Evolutionary conservation across 1,140 invertebrate genomes (phyloP).

Genomic region (Chironomus striatipennis): DNA sequence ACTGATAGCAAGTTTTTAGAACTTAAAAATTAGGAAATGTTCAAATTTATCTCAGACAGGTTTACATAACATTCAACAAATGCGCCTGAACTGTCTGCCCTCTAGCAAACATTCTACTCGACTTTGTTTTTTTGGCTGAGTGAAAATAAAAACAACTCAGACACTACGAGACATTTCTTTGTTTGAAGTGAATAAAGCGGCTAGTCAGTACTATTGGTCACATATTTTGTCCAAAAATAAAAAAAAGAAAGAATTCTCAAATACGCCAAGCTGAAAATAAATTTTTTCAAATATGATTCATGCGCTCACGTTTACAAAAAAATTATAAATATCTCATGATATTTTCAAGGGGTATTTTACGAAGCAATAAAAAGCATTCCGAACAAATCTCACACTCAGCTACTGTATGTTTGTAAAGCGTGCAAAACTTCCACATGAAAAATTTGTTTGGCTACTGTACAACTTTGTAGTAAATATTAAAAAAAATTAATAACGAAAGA

Average conservation of each 20-base stretch:
- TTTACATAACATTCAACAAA: no score
- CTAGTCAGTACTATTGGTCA: not conserved
- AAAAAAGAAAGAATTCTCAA: not conserved
- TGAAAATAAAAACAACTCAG: no score
- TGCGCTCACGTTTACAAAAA: not conserved
- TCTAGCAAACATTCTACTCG: no score
- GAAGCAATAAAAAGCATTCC: not conserved
- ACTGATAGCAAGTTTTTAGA: no score
- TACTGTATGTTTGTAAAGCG: not conserved
- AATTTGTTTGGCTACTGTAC: no score
- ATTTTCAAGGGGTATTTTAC: not conserved
- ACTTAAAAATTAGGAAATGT: no score
- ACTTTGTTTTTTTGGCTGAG: no score
- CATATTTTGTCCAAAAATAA: not conserved
- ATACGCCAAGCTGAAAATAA: not conserved
- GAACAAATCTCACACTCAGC: no score
- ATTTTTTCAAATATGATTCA: conserved; percentile 2
- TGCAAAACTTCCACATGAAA: not conserved
- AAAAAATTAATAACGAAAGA: no score
- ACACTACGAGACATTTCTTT: not conserved
- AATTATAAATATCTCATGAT: not conserved
- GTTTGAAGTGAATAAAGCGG: not conserved
- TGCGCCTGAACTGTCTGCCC: no score
- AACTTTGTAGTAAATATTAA: no score
- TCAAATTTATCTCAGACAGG: no score